Evolutionary conservation across 35 echinoderm and acorn worm species (phyloP).

Genomic region (Chiridota heheva): DNA sequence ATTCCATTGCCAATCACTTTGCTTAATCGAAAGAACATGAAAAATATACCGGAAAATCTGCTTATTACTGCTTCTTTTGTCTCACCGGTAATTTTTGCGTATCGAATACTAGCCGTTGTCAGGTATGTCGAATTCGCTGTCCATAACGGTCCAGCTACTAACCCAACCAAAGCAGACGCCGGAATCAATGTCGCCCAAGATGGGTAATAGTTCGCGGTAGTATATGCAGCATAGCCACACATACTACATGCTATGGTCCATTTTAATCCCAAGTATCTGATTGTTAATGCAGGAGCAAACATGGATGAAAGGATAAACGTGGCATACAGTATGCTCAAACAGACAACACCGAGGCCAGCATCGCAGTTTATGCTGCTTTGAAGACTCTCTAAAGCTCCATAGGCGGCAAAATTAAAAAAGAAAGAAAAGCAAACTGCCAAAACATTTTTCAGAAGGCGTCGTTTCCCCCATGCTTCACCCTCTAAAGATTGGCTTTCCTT

Average conservation of each 20-base stretch:
- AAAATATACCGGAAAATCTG: conserved; percentile 93
- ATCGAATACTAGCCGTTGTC: conserved; percentile 67
- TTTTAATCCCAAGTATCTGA: conserved; percentile 76
- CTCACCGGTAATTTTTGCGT: conserved; percentile 38
- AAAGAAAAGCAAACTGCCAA: conserved; percentile 62
- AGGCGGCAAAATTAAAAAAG: conserved; percentile 83
- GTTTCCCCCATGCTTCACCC: no score
- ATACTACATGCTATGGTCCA: conserved; percentile 73
- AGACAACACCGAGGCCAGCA: conserved; percentile 78
- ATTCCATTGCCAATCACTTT: conserved; percentile 88
- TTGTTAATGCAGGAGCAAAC: conserved; percentile 62
- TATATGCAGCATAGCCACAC: conserved; percentile 70
- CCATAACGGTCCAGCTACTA: conserved; percentile 89
- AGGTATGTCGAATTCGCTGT: conserved; percentile 87
- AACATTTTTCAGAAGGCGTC: no score
- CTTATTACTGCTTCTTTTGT: conserved; percentile 58
- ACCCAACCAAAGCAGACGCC: conserved; percentile 77
- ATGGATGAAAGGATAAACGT: conserved; percentile 85
- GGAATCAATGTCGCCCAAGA: conserved; percentile 88
- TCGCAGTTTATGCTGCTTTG: conserved; percentile 98
- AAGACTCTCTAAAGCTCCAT: conserved; percentile 86
- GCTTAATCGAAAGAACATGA: conserved; percentile 88
- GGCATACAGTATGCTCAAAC: conserved; percentile 74
- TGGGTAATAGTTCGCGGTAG: conserved; percentile 80
- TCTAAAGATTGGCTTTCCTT: no score